Evolutionary conservation across 2,113 vertebrate genomes (phyloP), one percentile per base, ranked within the genome.

Genomic region (Edolisoma coerulescens): DNA sequence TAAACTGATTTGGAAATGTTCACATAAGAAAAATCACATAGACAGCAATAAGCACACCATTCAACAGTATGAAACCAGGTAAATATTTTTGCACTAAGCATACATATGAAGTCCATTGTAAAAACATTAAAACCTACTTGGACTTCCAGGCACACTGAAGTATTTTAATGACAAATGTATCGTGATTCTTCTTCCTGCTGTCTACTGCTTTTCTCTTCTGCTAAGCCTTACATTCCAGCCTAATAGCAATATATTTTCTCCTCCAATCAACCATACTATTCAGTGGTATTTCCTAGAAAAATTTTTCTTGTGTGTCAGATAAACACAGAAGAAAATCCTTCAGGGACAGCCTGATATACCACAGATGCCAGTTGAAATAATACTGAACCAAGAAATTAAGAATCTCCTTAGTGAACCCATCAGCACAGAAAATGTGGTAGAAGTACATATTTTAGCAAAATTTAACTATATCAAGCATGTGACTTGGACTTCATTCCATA

Each of bases 231-330:
- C 93, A 96, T 96, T 96, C 90, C 95, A 92, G 83, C 47, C 52
- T 94, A 95, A 96, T 75, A 92, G 88, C 65, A 90, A 90, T 68
- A 84, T 90, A 96, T 84, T 94, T 95, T 88, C 76, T 95, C 76
- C 85, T 94, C 86, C 79, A 96, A 94, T 88, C 95, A 97, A 93
- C 92, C 88, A 92, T 92, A 93, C 35, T 37, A 90, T 50, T 81
- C 92, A 78, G 47, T 68, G 92, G 85, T 77, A 96, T 96, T 96
- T 95, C 96, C 93, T 94, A 93, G 68, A 89, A 96, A 87, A 90
- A 81, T 45, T 71, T 71, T 91, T 94, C 89, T 87, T 90, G 12
- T 65, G n/a, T 93, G 76, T 94, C 95, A 95, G 79, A 96, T 68
- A 95, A 91, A 97, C n/a, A 95, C 11, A 84, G 85, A 77, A 68